Evolutionary conservation across 2,888 invertebrate species (phyloP).

Genomic region (Nipponacmea schrenckii): DNA sequence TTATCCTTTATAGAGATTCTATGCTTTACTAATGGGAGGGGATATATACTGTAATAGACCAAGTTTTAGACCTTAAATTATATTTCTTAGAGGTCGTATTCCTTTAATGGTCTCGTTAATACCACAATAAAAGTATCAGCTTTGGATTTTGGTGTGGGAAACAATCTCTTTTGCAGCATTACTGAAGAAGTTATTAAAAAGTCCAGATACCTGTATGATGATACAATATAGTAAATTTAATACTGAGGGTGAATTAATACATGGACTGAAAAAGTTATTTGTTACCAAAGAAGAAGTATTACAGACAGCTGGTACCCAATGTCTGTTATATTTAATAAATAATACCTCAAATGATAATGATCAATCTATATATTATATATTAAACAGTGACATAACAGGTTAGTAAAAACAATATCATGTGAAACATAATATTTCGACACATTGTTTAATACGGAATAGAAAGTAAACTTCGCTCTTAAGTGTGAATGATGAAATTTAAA

Average conservation of each 20-base stretch:
- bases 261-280: slow-evolving; percentile 16
- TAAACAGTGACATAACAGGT: slow-evolving; percentile 22
- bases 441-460: slow-evolving; percentile 7
- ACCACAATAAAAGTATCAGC: too few relatives aligned
- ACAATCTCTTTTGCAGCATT: slow-evolving; percentile 6
- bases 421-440: slow-evolving; percentile 17
- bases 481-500: too few relatives aligned
- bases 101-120: too few relatives aligned
- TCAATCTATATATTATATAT: slow-evolving; percentile 7
- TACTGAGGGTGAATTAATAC: background rate
- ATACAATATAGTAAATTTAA: slow-evolving; percentile 8
- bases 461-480: too few relatives aligned
- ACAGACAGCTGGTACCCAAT: slow-evolving; percentile 19
- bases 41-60: too few relatives aligned
- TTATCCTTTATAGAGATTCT: too few relatives aligned
- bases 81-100: too few relatives aligned
- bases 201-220: background rate
- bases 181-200: slow-evolving; percentile 17
- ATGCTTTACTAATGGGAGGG: too few relatives aligned
- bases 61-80: too few relatives aligned
- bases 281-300: slow-evolving; percentile 20
- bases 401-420: too few relatives aligned
- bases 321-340: slow-evolving; percentile 12
- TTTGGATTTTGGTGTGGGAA: too few relatives aligned
- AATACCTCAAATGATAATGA: background rate